phyloP scores from a whole-genome alignment of 2,113 vertebrate species.

The Synchiropus splendidus region DNA sequence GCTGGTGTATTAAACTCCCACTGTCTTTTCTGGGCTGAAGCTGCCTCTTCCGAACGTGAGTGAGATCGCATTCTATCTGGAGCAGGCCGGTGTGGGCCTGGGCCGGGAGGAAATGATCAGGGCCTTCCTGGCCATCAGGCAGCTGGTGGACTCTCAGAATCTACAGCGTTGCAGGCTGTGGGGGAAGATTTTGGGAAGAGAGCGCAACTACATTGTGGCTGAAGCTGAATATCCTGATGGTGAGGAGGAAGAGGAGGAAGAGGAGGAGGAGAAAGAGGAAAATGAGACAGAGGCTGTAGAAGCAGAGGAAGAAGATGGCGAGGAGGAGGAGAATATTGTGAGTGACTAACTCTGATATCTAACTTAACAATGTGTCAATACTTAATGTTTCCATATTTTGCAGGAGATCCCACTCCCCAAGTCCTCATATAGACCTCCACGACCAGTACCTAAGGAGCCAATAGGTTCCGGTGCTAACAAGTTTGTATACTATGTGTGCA shows the following conservation, averaged over 20 bases:
- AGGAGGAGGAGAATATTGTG: constrained; percentile 26
- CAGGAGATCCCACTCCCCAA: constrained; percentile 65
- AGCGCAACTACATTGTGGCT: constrained; percentile 81
- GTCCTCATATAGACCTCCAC: constrained; percentile 70
- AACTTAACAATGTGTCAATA: background rate
- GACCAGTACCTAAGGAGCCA: constrained; percentile 72
- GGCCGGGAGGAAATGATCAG: constrained; percentile 74
- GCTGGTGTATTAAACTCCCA: constrained; percentile 56
- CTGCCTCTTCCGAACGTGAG: constrained; percentile 3
- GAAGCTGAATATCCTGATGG: constrained; percentile 77
- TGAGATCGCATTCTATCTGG: constrained; percentile 5
- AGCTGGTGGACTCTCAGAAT: constrained; percentile 70
- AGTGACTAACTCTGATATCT: too few species aligned
- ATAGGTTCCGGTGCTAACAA: constrained; percentile 79
- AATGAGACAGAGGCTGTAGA: constrained; percentile 42
- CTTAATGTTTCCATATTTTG: constrained; percentile 6
- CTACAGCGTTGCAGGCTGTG: constrained; percentile 82
- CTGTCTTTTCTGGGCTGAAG: background rate
- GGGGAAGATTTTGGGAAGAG: constrained; percentile 85
- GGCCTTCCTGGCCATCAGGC: constrained; percentile 82
- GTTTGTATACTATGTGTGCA: constrained; percentile 87
- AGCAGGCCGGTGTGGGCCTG: constrained; percentile 4
- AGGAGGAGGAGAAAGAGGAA: constrained; percentile 42
- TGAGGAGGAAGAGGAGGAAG: constrained; percentile 74
- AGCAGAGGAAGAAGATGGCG: constrained; percentile 19